phyloP scores from a whole-genome alignment of 2,113 vertebrate species.

The Hypocryptadius cinnamomeus region DNA sequence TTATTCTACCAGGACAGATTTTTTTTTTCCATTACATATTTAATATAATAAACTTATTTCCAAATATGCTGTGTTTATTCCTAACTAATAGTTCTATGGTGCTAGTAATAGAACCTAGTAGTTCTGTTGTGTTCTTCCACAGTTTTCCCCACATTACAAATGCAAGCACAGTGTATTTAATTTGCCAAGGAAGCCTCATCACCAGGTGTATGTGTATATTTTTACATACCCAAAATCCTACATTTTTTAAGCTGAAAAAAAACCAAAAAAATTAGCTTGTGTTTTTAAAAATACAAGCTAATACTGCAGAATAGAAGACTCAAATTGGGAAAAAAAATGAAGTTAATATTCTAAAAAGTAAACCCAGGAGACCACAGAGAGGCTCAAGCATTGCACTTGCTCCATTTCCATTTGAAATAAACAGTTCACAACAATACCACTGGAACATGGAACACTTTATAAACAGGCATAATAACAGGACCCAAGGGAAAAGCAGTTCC shows the following conservation, averaged over 20 bases:
- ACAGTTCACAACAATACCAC: not conserved
- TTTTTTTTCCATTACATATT: not conserved
- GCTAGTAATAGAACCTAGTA: not conserved
- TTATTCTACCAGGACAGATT: not conserved
- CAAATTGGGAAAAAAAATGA: not conserved
- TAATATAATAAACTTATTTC: not conserved
- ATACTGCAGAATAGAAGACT: not conserved
- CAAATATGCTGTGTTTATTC: not conserved
- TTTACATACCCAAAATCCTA: not conserved
- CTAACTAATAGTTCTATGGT: not conserved
- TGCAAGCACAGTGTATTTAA: not conserved
- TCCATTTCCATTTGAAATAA: not conserved
- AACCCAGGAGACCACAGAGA: not conserved
- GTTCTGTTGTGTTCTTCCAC: not conserved
- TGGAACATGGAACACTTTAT: not conserved
- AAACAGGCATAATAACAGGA: not conserved
- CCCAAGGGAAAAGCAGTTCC: not conserved
- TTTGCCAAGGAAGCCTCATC: not conserved
- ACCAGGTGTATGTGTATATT: not conserved
- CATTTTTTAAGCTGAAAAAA: not conserved
- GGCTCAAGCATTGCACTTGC: not conserved
- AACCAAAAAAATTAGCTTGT: not conserved
- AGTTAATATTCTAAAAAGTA: not conserved
- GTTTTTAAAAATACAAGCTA: not conserved
- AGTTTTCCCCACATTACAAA: not conserved